Base-by-base conservation (phyloP, 2,888 invertebrate species). In the Nudaria mundana region DNA sequence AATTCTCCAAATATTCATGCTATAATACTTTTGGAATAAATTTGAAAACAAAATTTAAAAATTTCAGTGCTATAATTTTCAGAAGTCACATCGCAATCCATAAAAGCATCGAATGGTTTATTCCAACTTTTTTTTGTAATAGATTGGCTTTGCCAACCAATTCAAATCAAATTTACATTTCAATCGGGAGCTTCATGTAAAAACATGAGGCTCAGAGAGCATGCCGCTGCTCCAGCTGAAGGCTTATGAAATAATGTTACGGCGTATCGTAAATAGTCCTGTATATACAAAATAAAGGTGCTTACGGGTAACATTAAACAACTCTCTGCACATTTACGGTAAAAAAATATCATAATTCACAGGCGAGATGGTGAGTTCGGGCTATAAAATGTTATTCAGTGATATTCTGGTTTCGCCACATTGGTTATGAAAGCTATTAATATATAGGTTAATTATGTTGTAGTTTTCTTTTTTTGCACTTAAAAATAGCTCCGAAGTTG, bases 141-240 rank as follows among this genome's bases (percentile, higher is more conserved):
- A 70, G 71, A 64, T 71, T 71, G 76, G 75, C 76, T 76, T 76
- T 77, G 74, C 72, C 71, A 76, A 75, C 79, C 81, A 79, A 78
- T 80, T 81, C 76, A 71, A 74, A 77, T 75, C 72, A 77, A 81
- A 81, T 81, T 81, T 81, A 81, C 81, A 81, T 81, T 81, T 81
- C 81, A 81, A 81, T 81, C 81, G 76, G 56, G 60, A 66, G 74
- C 59, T 79, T 81, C 81, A 81, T 81, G 81, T 76, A 77, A 81
- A 81, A 79, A 81, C 81, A 81, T 81, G 81, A 81, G 78, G 54
- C 55, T 56, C 65, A 58, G 59, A 60, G 72, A 66, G 67, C 69
- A 68, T 44, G 42, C 48, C 65, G 60, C 52, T 52, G 60, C 63
- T 55, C 61, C 58, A 45, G 61, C 58, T 53, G 62, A 64, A 55